These are phyloP conservation scores for Amblyjoppa proteus DNA, from an alignment of 2,888 invertebrate genomes.

Conservation along the genomic window DNA sequence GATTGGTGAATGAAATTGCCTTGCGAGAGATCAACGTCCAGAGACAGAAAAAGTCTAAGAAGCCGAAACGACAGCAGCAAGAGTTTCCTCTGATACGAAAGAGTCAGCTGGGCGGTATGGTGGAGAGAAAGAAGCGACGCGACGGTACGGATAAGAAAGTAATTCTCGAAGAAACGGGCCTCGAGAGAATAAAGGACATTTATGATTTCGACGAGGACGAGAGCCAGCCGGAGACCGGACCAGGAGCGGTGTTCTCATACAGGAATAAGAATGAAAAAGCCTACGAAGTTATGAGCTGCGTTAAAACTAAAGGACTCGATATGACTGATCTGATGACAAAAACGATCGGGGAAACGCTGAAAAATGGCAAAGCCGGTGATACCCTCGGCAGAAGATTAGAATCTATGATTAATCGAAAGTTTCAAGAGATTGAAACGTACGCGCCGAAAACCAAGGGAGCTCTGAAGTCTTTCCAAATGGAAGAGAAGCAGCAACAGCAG, in stretches of 20 bases:
- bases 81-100: constrained; percentile 81
- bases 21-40: constrained; percentile 71
- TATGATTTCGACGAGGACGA: constrained; percentile 84
- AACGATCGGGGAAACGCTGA: constrained; percentile 75
- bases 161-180: constrained; percentile 52
- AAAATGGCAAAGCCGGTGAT: constrained; percentile 73
- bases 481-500: constrained; percentile 73
- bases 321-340: constrained; percentile 74
- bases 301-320: constrained; percentile 71
- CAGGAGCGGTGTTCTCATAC: constrained; percentile 78
- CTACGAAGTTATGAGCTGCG: constrained; percentile 65
- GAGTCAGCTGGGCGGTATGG: constrained; percentile 77
- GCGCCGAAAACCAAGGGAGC: constrained; percentile 81
- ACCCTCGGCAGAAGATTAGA: constrained; percentile 71
- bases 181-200: constrained; percentile 79
- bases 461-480: constrained; percentile 77
- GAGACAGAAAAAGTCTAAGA: constrained; percentile 78
- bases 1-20: constrained; percentile 70
- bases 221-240: constrained; percentile 75
- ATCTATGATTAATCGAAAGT: constrained; percentile 79
- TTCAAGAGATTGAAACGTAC: constrained; percentile 80
- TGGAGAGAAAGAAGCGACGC: constrained; percentile 81
- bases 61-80: constrained; percentile 73
- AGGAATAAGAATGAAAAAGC: constrained; percentile 76
- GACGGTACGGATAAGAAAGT: constrained; percentile 74